These are phyloP conservation scores for Eupleurogrammus muticus DNA, from an alignment of 2,797 vertebrate genomes.

Conservation along the genomic window DNA sequence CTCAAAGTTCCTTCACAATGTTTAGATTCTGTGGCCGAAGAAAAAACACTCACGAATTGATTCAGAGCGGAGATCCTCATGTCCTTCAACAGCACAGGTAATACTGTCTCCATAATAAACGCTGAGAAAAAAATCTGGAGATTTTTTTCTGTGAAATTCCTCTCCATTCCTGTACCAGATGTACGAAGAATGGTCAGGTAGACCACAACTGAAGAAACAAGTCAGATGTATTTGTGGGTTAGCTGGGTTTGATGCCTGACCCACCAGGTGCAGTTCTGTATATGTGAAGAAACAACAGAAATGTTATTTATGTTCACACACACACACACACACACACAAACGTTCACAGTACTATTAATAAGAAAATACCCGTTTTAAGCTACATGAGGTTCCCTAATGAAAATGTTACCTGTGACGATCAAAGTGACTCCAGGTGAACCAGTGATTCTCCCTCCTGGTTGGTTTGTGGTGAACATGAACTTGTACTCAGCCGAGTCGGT, in stretches of 20 bases:
- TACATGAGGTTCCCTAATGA: neutral
- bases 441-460: fast-evolving
- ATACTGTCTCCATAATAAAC: neutral
- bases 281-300: neutral
- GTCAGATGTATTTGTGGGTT: no score
- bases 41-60: no score
- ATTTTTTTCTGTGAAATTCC: neutral
- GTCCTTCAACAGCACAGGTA: conserved; percentile 9
- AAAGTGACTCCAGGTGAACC: conserved; percentile 32
- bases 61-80: no score
- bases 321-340: neutral
- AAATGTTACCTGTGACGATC: conserved; percentile 40
- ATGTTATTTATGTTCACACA: fast-evolving
- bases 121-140: neutral
- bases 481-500: conserved; percentile 23
- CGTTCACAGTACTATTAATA: no score
- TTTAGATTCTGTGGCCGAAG: no score
- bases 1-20: no score
- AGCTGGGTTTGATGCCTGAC: no score
- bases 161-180: conserved; percentile 14
- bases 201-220: conserved; percentile 27
- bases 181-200: neutral
- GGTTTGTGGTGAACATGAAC: conserved; percentile 21
- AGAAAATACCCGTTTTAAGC: no score
- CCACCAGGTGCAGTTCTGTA: conserved; percentile 10